Evolutionary conservation across 2,797 vertebrate genomes (phyloP).

Genomic region (Catharus ustulatus): DNA sequence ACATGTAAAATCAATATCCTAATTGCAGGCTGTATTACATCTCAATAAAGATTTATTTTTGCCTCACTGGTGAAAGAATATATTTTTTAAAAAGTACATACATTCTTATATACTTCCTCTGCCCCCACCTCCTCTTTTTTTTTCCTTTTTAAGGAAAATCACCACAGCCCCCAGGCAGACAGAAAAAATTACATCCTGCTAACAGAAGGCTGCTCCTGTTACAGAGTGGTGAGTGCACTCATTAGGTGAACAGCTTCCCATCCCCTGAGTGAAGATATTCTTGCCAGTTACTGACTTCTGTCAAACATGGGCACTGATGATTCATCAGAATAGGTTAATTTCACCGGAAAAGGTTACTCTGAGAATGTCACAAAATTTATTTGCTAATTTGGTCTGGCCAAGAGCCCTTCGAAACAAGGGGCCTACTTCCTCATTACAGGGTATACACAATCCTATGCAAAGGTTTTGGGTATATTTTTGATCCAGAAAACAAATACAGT

Average conservation of each 20-base stretch:
- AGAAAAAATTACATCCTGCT: background rate
- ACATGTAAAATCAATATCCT: background rate
- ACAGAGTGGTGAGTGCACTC: background rate
- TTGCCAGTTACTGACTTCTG: background rate
- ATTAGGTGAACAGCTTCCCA: background rate
- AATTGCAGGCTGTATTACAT: background rate
- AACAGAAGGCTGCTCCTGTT: background rate
- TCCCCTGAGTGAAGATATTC: background rate
- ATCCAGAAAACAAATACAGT: too few relatives aligned
- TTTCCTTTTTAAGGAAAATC: background rate
- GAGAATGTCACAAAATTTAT: background rate
- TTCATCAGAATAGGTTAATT: background rate
- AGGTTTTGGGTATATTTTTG: background rate
- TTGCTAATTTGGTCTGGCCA: background rate
- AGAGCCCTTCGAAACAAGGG: background rate
- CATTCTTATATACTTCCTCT: background rate
- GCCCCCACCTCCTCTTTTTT: rapidly evolving
- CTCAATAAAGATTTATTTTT: background rate
- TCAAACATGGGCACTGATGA: background rate
- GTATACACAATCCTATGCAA: background rate
- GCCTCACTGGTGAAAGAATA: background rate
- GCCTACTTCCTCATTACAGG: background rate
- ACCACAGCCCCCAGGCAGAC: background rate
- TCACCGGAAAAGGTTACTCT: background rate
- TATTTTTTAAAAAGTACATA: background rate